phyloP scores from a whole-genome alignment of 2,797 vertebrate species.

The Pangasius larnaudii region DNA sequence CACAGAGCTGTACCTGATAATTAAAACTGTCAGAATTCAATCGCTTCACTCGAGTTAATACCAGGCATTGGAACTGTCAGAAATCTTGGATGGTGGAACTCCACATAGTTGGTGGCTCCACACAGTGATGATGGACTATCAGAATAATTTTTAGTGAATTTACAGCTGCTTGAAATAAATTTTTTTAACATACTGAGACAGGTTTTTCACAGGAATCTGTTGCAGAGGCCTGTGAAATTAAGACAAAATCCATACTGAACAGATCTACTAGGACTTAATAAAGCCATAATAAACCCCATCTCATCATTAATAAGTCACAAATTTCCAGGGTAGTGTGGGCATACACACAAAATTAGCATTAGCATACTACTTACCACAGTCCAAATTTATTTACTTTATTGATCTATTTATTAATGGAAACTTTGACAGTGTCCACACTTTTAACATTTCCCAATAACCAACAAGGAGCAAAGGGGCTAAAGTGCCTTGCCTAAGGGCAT shows the following conservation, averaged over 20 bases:
- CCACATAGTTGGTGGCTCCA: background rate
- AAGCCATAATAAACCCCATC: background rate
- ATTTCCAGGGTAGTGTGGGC: background rate
- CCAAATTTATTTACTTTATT: constrained; percentile 9
- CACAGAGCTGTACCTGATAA: constrained; percentile 1
- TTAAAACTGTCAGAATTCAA: constrained; percentile 21
- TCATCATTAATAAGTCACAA: background rate
- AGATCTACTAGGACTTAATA: background rate
- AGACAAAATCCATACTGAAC: background rate
- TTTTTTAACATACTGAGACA: background rate
- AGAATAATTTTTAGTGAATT: background rate
- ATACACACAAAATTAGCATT: background rate
- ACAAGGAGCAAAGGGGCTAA: background rate
- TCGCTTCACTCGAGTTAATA: background rate
- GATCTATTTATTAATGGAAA: constrained; percentile 2
- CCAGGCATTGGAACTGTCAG: background rate
- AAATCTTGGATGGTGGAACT: background rate
- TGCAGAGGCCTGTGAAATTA: background rate
- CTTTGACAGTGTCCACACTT: background rate
- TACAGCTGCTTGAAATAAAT: background rate
- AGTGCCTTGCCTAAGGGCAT: background rate
- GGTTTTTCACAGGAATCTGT: background rate
- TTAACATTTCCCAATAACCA: background rate
- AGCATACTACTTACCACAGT: constrained; percentile 13
- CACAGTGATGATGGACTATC: background rate